Percentiles rank a stretch among this genome's conserved stretches.
phyloP scores from a whole-genome alignment of 2,888 invertebrate genomes.

The Pasiphila rectangulata region DNA sequence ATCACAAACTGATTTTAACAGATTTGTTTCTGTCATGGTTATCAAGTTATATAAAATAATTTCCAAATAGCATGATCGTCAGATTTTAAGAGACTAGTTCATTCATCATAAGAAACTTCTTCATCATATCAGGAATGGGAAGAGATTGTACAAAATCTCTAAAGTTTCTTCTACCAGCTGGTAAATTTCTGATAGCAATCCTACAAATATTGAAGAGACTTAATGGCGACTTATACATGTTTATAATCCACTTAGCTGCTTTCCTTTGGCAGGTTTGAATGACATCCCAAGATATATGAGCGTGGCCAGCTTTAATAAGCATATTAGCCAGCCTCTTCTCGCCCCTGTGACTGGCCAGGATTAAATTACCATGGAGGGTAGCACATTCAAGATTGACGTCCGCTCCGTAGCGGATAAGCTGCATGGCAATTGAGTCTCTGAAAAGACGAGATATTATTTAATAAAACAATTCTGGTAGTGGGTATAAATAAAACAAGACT shows the following conservation, averaged over 20 bases:
- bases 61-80: no score
- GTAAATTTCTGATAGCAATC: slow-evolving; percentile 69
- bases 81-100: slow-evolving; percentile 45
- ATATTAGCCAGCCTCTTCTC: slow-evolving; percentile 54
- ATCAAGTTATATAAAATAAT: no score
- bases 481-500: no score
- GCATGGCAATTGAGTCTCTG: slow-evolving; percentile 76
- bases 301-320: slow-evolving; percentile 69
- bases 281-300: slow-evolving; percentile 24
- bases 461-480: no score
- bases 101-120: slow-evolving; percentile 81
- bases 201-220: slow-evolving; percentile 80
- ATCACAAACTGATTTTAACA: no score
- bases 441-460: no score
- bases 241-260: slow-evolving; percentile 60
- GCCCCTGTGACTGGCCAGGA: slow-evolving; percentile 70
- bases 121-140: slow-evolving; percentile 79
- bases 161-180: slow-evolving; percentile 55
- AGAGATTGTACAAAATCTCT: slow-evolving; percentile 59
- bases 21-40: no score
- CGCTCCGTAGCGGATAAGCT: slow-evolving; percentile 82
- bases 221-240: slow-evolving; percentile 70
- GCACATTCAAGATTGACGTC: slow-evolving; percentile 82
- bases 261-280: slow-evolving; percentile 21
- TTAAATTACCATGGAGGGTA: slow-evolving; percentile 78